Evolutionary conservation across 2,888 invertebrate species (phyloP).

Genomic region (Rutpela maculata): DNA sequence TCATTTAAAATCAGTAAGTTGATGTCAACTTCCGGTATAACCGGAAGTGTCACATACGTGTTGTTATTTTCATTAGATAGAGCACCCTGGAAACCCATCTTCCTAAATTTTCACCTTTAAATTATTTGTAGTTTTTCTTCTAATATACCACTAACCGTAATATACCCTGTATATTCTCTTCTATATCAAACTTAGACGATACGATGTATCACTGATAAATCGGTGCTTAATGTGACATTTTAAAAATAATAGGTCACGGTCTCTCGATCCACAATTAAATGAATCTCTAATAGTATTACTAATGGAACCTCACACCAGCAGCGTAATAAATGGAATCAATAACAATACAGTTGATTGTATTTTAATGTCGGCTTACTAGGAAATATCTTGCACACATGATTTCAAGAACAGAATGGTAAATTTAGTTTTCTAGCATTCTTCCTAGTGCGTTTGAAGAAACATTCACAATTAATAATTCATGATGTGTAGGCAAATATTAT

Average conservation of each 20-base stretch:
- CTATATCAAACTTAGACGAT: neutral
- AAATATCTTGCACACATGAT: neutral
- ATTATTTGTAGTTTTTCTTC: no score
- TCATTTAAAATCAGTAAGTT: no score
- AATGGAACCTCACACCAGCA: neutral
- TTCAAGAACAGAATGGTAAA: neutral
- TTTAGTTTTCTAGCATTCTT: constrained; percentile 13
- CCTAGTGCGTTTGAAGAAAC: constrained; percentile 3
- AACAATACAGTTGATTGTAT: constrained; percentile 17
- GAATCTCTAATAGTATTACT: neutral
- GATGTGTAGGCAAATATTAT: neutral
- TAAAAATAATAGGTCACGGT: constrained; percentile 20
- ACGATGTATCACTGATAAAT: neutral
- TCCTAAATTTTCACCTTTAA: no score
- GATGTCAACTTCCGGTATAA: no score
- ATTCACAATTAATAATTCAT: constrained; percentile 11
- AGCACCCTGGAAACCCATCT: no score
- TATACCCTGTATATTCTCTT: neutral
- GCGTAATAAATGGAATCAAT: neutral
- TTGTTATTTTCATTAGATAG: no score
- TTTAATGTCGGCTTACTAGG: constrained; percentile 18
- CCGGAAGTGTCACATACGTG: no score
- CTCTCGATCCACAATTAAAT: neutral
- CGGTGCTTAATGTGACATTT: neutral
- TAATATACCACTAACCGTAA: no score